These are phyloP conservation scores for Dasyurus viverrinus DNA, from an alignment of 2,113 vertebrate species.

Conservation along the genomic window DNA sequence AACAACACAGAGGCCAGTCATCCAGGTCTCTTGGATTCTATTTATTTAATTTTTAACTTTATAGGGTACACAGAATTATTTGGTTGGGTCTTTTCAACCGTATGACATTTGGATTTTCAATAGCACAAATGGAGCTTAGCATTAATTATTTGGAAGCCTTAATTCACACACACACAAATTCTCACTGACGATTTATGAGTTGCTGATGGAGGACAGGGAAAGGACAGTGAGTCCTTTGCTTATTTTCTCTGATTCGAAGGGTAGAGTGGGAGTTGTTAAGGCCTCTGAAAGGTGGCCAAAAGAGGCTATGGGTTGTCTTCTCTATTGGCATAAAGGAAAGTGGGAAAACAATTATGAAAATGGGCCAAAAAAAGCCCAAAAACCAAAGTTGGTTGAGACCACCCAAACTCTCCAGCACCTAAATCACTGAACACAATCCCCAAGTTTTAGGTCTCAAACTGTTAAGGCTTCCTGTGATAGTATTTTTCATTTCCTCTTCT, in stretches of 20 bases:
- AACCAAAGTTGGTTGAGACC: slow-evolving; percentile 31
- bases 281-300: slow-evolving; percentile 67
- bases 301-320: slow-evolving; percentile 69
- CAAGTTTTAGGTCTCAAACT: slow-evolving; percentile 47
- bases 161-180: slow-evolving; percentile 74
- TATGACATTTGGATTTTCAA: slow-evolving; percentile 82
- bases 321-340: slow-evolving; percentile 38
- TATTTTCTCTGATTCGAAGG: slow-evolving; percentile 73
- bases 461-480: slow-evolving; percentile 43
- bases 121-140: slow-evolving; percentile 79
- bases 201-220: slow-evolving; percentile 74
- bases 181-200: slow-evolving; percentile 78
- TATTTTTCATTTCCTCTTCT: slow-evolving; percentile 37
- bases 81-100: slow-evolving; percentile 85
- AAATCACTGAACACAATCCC: slow-evolving; percentile 57
- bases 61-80: slow-evolving; percentile 86
- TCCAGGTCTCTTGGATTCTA: slow-evolving; percentile 81
- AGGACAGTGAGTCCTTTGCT: slow-evolving; percentile 72
- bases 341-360: slow-evolving; percentile 50
- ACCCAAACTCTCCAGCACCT: slow-evolving; percentile 36
- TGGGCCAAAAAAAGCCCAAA: slow-evolving; percentile 19
- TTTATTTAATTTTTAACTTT: slow-evolving; percentile 82
- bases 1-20: slow-evolving; percentile 84
- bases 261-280: slow-evolving; percentile 68
- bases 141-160: slow-evolving; percentile 81